phyloP scores from a whole-genome alignment of 2,888 invertebrate genomes.

The Bellardia pandia region DNA sequence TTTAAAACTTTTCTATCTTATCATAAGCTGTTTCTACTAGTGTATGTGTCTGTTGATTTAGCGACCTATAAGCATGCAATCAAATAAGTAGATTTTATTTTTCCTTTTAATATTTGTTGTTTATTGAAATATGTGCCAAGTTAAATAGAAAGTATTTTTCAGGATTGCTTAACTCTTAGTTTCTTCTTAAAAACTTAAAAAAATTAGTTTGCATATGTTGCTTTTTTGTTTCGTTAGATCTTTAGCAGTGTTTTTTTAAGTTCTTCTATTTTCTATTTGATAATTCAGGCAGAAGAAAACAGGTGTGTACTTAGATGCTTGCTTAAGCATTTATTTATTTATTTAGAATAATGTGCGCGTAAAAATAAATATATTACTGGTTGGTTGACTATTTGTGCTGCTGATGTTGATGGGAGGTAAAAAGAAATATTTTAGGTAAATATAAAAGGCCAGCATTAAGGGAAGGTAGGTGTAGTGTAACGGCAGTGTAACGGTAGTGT shows the following conservation, averaged over 20 bases:
- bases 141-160: slow-evolving; percentile 14
- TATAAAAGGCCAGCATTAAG: no score
- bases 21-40: neutral
- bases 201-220: slow-evolving; percentile 18
- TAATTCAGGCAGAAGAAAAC: slow-evolving; percentile 24
- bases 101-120: neutral
- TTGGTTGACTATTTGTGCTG: neutral
- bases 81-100: neutral
- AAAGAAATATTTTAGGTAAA: no score
- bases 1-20: neutral
- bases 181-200: neutral
- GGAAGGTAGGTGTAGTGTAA: no score
- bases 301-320: slow-evolving; percentile 16
- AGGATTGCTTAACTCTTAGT: neutral
- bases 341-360: slow-evolving; percentile 3
- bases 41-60: neutral
- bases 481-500: no score
- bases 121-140: neutral
- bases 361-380: neutral
- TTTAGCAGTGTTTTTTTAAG: neutral
- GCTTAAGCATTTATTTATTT: slow-evolving; percentile 17
- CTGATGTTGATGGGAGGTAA: neutral
- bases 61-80: neutral
- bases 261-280: neutral
- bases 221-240: neutral